Evolutionary conservation across 2,113 vertebrate species (phyloP).

Genomic region (Callospermophilus lateralis): DNA sequence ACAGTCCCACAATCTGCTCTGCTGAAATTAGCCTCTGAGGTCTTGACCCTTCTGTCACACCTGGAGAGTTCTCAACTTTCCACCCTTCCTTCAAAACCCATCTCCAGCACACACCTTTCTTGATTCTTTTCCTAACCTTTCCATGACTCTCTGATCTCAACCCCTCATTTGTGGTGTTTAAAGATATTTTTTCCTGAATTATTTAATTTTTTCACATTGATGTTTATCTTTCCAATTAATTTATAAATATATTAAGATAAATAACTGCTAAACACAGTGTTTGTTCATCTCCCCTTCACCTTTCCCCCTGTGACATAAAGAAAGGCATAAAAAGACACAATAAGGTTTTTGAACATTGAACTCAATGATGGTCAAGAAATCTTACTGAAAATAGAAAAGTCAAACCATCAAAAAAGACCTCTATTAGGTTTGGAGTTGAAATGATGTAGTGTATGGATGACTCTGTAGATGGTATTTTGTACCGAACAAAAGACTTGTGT

Average conservation of each 20-base stretch:
- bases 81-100: background rate
- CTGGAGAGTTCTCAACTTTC: background rate
- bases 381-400: slow-evolving; percentile 33
- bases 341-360: slow-evolving; percentile 47
- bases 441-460: background rate
- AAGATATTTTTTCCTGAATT: slow-evolving; percentile 39
- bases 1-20: background rate
- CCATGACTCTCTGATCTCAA: background rate
- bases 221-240: slow-evolving; percentile 5
- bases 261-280: background rate
- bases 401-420: background rate
- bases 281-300: background rate
- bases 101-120: background rate
- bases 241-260: slow-evolving; percentile 41
- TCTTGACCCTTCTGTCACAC: background rate
- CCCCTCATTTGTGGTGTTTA: background rate
- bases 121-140: background rate
- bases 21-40: background rate
- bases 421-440: background rate
- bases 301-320: background rate
- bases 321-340: slow-evolving; percentile 13
- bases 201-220: background rate
- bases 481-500: background rate
- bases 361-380: background rate
- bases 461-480: slow-evolving; percentile 26